Conservation (phyloP, 2,888 invertebrate species). For the Himalopsyche japonica region DNA sequence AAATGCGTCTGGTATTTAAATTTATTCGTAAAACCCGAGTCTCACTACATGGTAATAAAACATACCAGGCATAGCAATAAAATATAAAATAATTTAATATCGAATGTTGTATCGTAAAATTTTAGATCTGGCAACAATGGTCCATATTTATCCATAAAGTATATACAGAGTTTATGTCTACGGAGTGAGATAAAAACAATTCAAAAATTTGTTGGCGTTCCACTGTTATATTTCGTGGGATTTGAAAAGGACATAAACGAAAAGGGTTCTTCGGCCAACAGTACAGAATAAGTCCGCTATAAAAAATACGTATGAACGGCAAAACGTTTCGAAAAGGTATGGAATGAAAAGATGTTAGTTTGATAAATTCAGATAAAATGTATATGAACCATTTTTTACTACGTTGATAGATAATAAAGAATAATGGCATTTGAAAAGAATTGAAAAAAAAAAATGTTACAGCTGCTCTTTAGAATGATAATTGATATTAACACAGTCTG, state of each 20-base stretch:
- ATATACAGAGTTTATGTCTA: neutral
- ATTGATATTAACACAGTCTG: too few species aligned
- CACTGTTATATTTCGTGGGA: neutral
- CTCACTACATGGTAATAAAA: neutral
- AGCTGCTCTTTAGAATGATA: too few species aligned
- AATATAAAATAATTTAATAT: neutral
- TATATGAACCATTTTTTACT: too few species aligned
- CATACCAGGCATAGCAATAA: neutral
- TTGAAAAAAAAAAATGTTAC: too few species aligned
- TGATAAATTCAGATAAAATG: too few species aligned
- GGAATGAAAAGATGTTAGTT: too few species aligned
- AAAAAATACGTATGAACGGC: neutral
- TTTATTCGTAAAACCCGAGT: too few species aligned
- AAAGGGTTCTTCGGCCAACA: neutral
- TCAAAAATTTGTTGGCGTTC: neutral
- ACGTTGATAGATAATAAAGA: too few species aligned
- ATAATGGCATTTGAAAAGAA: too few species aligned
- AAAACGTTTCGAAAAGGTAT: too few species aligned
- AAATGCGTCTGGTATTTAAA: too few species aligned
- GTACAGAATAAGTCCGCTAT: neutral
- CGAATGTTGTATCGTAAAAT: neutral
- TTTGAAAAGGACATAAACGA: neutral
- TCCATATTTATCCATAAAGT: neutral
- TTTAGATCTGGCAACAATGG: neutral
- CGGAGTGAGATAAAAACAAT: neutral